Conservation (phyloP, 2,888 invertebrate species). For the Petrophora chlorosata region DNA sequence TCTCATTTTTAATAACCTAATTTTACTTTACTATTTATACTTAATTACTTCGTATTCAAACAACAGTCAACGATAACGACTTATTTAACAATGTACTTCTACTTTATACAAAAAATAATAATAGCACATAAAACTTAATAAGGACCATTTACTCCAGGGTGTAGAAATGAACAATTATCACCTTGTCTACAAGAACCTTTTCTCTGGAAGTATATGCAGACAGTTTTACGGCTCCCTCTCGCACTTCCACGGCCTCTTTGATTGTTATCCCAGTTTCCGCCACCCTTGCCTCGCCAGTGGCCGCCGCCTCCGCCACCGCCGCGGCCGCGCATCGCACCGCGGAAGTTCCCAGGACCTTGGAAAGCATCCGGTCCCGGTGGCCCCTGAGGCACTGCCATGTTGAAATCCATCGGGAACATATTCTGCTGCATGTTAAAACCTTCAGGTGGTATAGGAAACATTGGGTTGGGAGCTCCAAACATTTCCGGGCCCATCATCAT, state of each 20-base stretch:
- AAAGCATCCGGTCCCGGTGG: slow-evolving; percentile 57
- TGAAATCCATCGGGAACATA: slow-evolving; percentile 80
- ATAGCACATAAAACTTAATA: slow-evolving; percentile 48
- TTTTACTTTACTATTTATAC: slow-evolving; percentile 22
- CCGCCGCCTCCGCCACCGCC: slow-evolving; percentile 75
- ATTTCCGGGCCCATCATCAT: slow-evolving; percentile 59
- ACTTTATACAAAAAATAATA: slow-evolving; percentile 15
- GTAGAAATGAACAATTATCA: slow-evolving; percentile 92
- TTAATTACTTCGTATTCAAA: slow-evolving; percentile 26
- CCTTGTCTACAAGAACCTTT: slow-evolving; percentile 92
- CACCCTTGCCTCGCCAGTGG: slow-evolving; percentile 78
- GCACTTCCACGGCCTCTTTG: slow-evolving; percentile 76
- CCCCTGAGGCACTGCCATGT: slow-evolving; percentile 71
- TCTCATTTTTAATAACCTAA: slow-evolving; percentile 53
- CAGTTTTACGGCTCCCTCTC: slow-evolving; percentile 81
- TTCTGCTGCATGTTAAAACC: slow-evolving; percentile 75
- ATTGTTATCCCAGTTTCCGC: slow-evolving; percentile 75
- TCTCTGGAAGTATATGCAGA: slow-evolving; percentile 91
- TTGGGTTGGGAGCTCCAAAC: slow-evolving; percentile 61
- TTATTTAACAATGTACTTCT: slow-evolving; percentile 18
- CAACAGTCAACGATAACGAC: slow-evolving; percentile 23
- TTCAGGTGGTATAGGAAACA: slow-evolving; percentile 67
- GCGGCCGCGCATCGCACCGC: slow-evolving; percentile 83
- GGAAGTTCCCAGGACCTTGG: slow-evolving; percentile 45
- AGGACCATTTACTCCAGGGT: slow-evolving; percentile 88